Percentiles rank a stretch among this genome's conserved stretches.
Conservation (phyloP, 2,888 invertebrate genomes). For the Cheilosia variabilis region DNA sequence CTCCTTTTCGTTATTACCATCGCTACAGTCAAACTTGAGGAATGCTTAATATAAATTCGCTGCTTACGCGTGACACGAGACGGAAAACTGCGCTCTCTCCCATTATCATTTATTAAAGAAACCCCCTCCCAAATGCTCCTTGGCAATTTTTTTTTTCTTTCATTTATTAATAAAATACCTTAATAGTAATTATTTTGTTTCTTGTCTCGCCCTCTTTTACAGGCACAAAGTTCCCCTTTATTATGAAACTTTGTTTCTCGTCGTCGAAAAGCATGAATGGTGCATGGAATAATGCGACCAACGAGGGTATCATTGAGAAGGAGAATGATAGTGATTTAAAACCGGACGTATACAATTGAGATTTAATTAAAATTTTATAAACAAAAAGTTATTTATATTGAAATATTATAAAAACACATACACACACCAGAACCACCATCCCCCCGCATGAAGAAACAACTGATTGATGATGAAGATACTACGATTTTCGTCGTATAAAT, state of each 20-base stretch:
- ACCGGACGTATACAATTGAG: slow-evolving; percentile 82
- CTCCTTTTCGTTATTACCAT: too few relatives aligned
- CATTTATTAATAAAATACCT: not conserved
- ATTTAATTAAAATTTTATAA: slow-evolving; percentile 83
- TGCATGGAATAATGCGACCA: slow-evolving; percentile 85
- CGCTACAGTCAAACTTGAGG: too few relatives aligned
- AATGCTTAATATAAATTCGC: too few relatives aligned
- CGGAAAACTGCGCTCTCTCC: not conserved
- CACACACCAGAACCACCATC: slow-evolving; percentile 63
- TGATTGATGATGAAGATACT: slow-evolving; percentile 24
- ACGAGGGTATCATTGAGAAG: slow-evolving; percentile 83
- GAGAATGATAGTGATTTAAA: slow-evolving; percentile 82
- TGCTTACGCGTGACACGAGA: not conserved
- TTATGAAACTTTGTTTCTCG: slow-evolving; percentile 99
- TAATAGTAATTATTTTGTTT: slow-evolving; percentile 6
- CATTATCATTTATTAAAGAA: slow-evolving; percentile 34
- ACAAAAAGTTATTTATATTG: slow-evolving; percentile 62
- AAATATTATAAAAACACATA: slow-evolving; percentile 35
- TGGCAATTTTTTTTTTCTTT: not conserved
- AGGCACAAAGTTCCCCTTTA: slow-evolving; percentile 99
- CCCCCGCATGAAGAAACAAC: slow-evolving; percentile 72
- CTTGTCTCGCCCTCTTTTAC: slow-evolving; percentile 81
- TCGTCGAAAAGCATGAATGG: slow-evolving; percentile 87
- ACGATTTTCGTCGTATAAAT: slow-evolving; percentile 59
- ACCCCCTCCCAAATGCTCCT: not conserved